Evolutionary conservation across 2,888 invertebrate genomes (phyloP), one percentile per base, ranked within the genome.

Genomic region (Noctua fimbriata): DNA sequence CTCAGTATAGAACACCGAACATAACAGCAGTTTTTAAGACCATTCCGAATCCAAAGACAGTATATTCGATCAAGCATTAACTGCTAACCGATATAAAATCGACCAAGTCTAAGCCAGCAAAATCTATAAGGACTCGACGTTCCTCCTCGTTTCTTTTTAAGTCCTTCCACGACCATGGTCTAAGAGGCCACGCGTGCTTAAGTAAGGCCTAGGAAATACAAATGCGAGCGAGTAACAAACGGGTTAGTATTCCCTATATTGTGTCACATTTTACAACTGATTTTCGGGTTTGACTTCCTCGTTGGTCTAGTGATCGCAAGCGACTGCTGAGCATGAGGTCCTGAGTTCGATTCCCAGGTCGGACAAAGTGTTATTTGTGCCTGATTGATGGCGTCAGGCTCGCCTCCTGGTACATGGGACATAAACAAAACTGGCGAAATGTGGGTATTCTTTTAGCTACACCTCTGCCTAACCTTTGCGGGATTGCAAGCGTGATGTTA

Each of bases 181-280:
- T 84, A 83, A 90, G 91, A 86, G 89, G 83, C 79, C 75, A 87
- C 75, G 88, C 92, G 92, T 93, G 93, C 88, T 89, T 83, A 91
- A 92, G 91, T 87, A 77, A 85, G 60, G 76, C 32, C 52, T 77
- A 58, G 71, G 65, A 78, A 73, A 81, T 72, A 60, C 44, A 74
- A 79, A 65, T 69, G 76, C 66, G 32, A 67, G 69, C 63, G 49
- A 14, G 41, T 24, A 21, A 66, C n/a, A 55, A 76, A 76, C 32
- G 24, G 63, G 69, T 66, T 75, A 44, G 76, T 7, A 41, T 78
- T 52, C 6, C n/a, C 7, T 41, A 24, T 66, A 32, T 58, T 5
- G n/a, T 28, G 28, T 28, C 28, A 28, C 28, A 63, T 60, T 60
- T 28, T 60, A 28, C 60, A 63, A 66, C 24, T 1, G 65, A 41